Evolutionary conservation across 2,797 vertebrate species (phyloP), one percentile per base, ranked within the genome.

Genomic region (Cynopterus sphinx): DNA sequence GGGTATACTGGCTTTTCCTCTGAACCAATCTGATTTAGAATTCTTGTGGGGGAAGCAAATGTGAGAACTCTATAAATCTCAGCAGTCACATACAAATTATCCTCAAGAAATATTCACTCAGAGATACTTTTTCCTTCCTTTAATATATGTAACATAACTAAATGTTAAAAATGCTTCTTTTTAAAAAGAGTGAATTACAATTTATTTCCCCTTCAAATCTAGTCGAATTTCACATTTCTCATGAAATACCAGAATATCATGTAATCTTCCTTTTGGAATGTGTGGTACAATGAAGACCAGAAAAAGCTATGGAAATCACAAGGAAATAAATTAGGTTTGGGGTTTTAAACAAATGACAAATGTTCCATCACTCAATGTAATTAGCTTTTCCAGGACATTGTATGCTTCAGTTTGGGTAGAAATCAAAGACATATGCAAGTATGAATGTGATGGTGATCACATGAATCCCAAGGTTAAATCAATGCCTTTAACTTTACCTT

Each of bases 381-480:
- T 92, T 78, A 84, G 89, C 67, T 97, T 85, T 97, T 79, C 95
- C 70, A 96, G 79, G 49, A 0, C 90, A 79, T 15, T 43, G n/a
- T 97, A 91, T 97, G 88, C 91, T 87, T 93, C 87, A 96, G 95
- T 97, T 95, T 97, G 74, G 96, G 87, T 22, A 86, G 85, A 95
- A 96, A 97, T 98, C 94, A 96, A 2, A 51, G 93, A 96, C 97
- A 91, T 57, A 74, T 61, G 68, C 77, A 87, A 46, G 96, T 97
- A 91, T 97, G 94, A 95, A 95, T 95, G 92, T 95, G 95, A 82
- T 16, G 88, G n/a, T 97, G 96, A 97, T 96, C 92, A 92, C 95
- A 91, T 97, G 96, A 97, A 92, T 97, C 91, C 95, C 96, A 96
- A 98, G 98, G 98, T 98, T 98, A 98, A 98, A 97, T 97, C 87